Percentiles rank a stretch among this genome's conserved stretches.
These are phyloP conservation scores for Dichetophora obliterata DNA, from an alignment of 2,888 invertebrate genomes.

Conservation along the genomic window DNA sequence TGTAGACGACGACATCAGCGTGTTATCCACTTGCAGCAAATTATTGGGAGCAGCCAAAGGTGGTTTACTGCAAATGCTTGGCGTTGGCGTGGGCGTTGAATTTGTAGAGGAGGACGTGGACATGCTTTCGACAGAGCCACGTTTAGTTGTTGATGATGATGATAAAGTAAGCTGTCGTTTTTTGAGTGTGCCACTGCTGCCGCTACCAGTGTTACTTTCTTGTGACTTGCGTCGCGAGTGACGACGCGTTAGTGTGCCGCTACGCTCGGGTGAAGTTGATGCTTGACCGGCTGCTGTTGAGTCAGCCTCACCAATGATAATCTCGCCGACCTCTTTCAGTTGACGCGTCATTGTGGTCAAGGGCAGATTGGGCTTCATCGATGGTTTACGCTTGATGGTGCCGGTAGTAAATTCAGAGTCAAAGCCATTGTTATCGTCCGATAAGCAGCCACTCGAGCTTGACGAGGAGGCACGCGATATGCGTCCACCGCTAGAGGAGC, in stretches of 20 bases:
- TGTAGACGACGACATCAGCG: constrained; percentile 79
- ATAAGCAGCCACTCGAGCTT: constrained; percentile 87
- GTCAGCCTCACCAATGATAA: constrained; percentile 70
- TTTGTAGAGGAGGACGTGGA: constrained; percentile 65
- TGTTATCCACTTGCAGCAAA: constrained; percentile 25
- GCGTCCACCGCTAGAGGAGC: constrained; percentile 65
- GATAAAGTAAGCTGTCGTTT: constrained; percentile 56
- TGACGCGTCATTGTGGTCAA: constrained; percentile 91
- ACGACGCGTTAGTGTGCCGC: constrained; percentile 74
- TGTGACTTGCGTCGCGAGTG: constrained; percentile 72
- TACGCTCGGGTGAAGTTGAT: constrained; percentile 72
- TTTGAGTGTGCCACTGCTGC: constrained; percentile 66
- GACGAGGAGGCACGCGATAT: constrained; percentile 84
- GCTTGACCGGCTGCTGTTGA: constrained; percentile 63
- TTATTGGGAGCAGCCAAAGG: constrained; percentile 34
- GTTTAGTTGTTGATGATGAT: constrained; percentile 51
- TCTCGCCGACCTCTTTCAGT: constrained; percentile 87
- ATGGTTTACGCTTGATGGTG: constrained; percentile 93
- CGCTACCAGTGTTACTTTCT: constrained; percentile 67
- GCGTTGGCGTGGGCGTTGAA: constrained; percentile 69
- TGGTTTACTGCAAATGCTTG: constrained; percentile 66
- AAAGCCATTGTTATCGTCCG: constrained; percentile 80
- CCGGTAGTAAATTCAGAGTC: constrained; percentile 84
- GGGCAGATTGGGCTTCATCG: constrained; percentile 92
- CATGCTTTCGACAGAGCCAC: constrained; percentile 66